Percentiles rank a stretch among this genome's conserved stretches.
Evolutionary conservation across 2,888 invertebrate genomes (phyloP).

Genomic region (Phalera bucephala): DNA sequence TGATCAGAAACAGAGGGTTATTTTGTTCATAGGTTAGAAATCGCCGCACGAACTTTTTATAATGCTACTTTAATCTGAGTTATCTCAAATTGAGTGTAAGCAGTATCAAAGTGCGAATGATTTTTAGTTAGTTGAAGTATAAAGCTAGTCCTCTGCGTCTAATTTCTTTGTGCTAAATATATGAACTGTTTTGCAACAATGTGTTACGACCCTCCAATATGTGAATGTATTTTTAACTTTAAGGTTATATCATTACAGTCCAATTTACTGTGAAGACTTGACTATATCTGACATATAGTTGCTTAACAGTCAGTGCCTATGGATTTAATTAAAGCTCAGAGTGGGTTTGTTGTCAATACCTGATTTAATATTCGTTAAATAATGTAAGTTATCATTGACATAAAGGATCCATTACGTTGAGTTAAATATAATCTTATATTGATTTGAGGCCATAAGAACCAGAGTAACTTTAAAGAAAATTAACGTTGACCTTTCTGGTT

Average conservation of each 20-base stretch:
- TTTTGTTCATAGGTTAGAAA: no score
- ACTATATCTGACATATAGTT: background rate
- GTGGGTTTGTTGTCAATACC: conserved; percentile 27
- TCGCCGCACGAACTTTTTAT: no score
- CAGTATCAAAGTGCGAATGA: no score
- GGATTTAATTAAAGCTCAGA: conserved; percentile 4
- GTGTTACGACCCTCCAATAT: background rate
- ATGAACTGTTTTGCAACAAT: background rate
- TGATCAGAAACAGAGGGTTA: no score
- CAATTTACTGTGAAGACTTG: background rate
- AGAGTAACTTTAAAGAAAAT: no score
- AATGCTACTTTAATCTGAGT: no score
- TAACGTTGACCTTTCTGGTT: no score
- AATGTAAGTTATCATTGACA: conserved; percentile 8
- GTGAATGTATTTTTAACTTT: background rate
- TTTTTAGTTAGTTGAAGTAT: no score
- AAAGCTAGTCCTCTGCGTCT: no score
- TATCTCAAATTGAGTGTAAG: no score
- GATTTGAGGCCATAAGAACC: no score
- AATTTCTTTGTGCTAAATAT: no score
- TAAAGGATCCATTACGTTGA: conserved; percentile 16
- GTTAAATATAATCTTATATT: background rate
- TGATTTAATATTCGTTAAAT: conserved; percentile 28
- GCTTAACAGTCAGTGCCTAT: background rate
- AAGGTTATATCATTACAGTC: background rate